A percentile compares a stretch with the other conserved stretches of the same genome.
Evolutionary conservation across 2,888 invertebrate genomes (phyloP).

Genomic region (Trilocha varians): DNA sequence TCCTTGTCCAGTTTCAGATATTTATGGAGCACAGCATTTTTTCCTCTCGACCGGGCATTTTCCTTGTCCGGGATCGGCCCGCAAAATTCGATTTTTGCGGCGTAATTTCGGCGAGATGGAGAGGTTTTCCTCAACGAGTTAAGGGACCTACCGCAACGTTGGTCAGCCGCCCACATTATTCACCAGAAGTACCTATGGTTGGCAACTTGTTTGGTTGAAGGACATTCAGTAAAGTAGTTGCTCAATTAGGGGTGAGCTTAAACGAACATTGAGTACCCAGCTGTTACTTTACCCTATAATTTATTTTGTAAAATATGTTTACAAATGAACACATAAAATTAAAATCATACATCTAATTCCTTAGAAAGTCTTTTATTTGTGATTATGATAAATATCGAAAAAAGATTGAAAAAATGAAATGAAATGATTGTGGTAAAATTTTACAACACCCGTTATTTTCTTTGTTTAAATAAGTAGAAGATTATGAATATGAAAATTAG

Average conservation of each 20-base stretch:
- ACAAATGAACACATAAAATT: no score
- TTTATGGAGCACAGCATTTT: background rate
- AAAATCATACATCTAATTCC: no score
- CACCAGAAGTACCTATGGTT: constrained; percentile 1
- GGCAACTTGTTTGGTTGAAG: constrained; percentile 1
- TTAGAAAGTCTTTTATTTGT: no score
- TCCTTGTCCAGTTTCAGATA: constrained; percentile 1
- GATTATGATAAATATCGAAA: no score
- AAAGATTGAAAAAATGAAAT: no score
- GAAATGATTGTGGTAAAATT: no score
- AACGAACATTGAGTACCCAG: no score
- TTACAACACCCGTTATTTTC: no score
- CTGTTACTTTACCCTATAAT: no score
- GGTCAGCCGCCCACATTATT: background rate
- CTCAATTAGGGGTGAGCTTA: background rate
- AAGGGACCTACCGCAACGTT: constrained; percentile 1
- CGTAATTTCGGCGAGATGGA: constrained; percentile 5
- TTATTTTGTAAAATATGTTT: no score
- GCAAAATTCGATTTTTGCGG: constrained; percentile 5
- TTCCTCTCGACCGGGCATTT: background rate
- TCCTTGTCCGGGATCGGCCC: constrained; percentile 1
- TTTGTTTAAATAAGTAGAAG: no score
- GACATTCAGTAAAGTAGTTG: background rate
- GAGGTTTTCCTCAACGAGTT: constrained; percentile 1
- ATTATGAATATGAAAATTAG: no score